These are phyloP conservation scores for Dimorphilus gyrociliatus DNA, from an alignment of 2,888 invertebrate species.

Conservation along the genomic window DNA sequence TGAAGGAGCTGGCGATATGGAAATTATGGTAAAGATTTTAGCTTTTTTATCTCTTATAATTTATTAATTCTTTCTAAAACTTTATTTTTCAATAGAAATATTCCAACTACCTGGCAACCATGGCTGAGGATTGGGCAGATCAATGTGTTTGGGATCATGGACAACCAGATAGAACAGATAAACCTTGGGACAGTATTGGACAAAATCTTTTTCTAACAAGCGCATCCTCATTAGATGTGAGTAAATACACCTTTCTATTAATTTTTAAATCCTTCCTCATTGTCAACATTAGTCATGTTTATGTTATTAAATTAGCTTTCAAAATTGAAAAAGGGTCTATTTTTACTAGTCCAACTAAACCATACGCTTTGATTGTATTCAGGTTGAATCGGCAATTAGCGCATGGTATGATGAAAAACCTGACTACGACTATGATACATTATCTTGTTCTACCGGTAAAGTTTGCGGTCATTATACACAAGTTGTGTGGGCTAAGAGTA, in stretches of 20 bases:
- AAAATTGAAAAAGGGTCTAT: too few species aligned
- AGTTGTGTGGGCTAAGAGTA: constrained; percentile 2
- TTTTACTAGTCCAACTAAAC: too few species aligned
- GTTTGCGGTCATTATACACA: constrained; percentile 4
- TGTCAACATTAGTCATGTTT: too few species aligned
- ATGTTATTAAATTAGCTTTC: too few species aligned
- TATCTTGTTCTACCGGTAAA: neutral
- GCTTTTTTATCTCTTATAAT: too few species aligned
- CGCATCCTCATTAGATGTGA: neutral
- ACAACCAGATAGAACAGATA: neutral
- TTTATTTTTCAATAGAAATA: too few species aligned
- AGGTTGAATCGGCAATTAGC: constrained; percentile 1
- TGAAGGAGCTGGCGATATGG: too few species aligned
- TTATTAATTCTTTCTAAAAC: too few species aligned
- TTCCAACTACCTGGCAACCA: constrained; percentile 2
- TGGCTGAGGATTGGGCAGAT: constrained; percentile 4
- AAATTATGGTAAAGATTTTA: too few species aligned
- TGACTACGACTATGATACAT: constrained; percentile 1
- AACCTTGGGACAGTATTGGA: constrained; percentile 1
- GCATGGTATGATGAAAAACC: constrained; percentile 3
- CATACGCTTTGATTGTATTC: neutral
- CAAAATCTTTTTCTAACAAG: constrained; percentile 3
- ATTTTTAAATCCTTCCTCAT: too few species aligned
- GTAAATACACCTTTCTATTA: too few species aligned
- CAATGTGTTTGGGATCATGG: constrained; percentile 1